These are phyloP conservation scores for Automeris io DNA, from an alignment of 2,888 invertebrate species.

Conservation along the genomic window DNA sequence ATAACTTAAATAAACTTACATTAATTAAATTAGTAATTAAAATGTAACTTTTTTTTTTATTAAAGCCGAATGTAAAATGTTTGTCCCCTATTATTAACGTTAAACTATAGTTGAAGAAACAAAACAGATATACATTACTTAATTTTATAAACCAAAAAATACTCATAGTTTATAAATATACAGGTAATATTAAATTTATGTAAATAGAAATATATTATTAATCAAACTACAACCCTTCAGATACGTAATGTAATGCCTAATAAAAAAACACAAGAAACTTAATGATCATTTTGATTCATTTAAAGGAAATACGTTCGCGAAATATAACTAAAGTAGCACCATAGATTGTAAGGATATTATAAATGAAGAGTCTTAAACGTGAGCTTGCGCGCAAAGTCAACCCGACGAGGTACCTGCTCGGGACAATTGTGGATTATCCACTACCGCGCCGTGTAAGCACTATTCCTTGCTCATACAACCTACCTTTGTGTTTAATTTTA, in stretches of 20 bases:
- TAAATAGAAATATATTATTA: not conserved
- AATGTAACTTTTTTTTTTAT: not conserved
- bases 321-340: slow-evolving; percentile 28
- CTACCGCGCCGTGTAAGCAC: no score
- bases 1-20: not conserved
- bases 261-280: not conserved
- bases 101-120: no score
- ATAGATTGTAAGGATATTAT: slow-evolving; percentile 16
- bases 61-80: not conserved
- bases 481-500: not conserved
- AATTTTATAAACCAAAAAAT: not conserved
- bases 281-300: not conserved
- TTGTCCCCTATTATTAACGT: no score
- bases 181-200: not conserved
- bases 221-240: not conserved
- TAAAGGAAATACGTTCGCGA: not conserved
- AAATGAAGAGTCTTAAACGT: not conserved
- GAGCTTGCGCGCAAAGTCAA: not conserved
- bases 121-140: not conserved
- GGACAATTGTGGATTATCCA: no score
- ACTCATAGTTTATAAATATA: not conserved
- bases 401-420: not conserved
- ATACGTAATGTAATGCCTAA: not conserved
- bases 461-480: no score
- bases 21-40: not conserved